Percentiles rank a stretch among this genome's conserved stretches.
Conservation (phyloP, 2,113 vertebrate genomes). For the Coptodon rendalli region DNA sequence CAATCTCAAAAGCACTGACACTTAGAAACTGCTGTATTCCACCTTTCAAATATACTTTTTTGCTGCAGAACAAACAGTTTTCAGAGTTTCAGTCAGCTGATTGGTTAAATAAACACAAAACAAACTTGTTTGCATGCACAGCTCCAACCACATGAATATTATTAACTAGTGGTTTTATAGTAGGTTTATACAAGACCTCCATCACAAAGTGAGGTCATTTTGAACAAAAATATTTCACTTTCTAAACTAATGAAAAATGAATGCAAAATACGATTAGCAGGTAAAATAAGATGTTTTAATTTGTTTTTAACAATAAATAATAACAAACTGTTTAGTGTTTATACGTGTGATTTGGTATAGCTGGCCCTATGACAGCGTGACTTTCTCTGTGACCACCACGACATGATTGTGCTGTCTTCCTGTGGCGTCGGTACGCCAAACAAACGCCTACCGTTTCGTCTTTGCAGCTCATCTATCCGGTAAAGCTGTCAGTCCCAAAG, state of each 20-base stretch:
- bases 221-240: not conserved
- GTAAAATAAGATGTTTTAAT: not conserved
- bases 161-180: not conserved
- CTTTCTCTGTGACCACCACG: not conserved
- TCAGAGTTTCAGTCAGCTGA: not conserved
- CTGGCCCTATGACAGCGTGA: not conserved
- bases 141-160: not conserved
- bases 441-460: not conserved
- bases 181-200: not conserved
- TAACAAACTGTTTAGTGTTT: not conserved
- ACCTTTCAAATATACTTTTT: not conserved
- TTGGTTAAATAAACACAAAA: not conserved
- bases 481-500: not conserved
- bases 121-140: not conserved
- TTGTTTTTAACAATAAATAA: not conserved
- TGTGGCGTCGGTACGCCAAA: constrained; percentile 13
- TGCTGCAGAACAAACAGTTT: not conserved
- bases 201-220: not conserved
- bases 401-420: constrained; percentile 26
- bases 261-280: not conserved
- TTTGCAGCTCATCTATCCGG: not conserved
- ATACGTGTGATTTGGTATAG: not conserved
- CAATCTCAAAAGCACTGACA: not conserved
- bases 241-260: not conserved
- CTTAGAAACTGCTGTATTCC: not conserved